Base-by-base conservation (phyloP, 2,797 vertebrate genomes). In the Enteromius afrohamiltoni region DNA sequence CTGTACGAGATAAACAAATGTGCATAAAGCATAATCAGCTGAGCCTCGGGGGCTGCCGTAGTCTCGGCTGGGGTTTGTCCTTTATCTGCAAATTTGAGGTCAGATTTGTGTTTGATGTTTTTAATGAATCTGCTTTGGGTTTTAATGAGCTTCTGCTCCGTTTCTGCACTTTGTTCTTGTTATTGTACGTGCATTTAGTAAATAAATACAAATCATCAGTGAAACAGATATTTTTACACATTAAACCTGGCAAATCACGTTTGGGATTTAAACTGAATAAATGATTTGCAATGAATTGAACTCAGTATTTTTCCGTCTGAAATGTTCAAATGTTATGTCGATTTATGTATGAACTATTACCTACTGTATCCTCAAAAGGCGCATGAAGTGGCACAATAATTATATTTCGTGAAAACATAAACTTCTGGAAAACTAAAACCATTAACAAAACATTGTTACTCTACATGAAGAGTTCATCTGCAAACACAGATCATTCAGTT, bases 51-150 rank as follows among this genome's bases (percentile, higher is more conserved):
- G 70, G 45, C 16, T 85, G 62, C 55, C 49, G 31, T 71, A 70
- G 47, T 67, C 34, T 14, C 23, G 1, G 11, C 71, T 85, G 79
- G 71, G 26, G 45, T 9, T 9, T 19, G 29, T 23, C 42, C 69
- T 81, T 82, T 71, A 47, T 40, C 26, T 53, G 55, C 53, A 77
- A 45, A 77, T 73, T 81, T 67, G 34, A 85, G 62, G 75, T 77
- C 42, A 62, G 74, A 26, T 75, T 51, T 49, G 47, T 76, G 75
- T 76, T 76, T 76, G 34, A 76, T 42, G 74, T 76, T 53, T 53
- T 17, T 64, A 78, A 71, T 84, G 55, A 40, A 5, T 80, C 37
- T 6, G 55, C 11, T 80, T 73, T 34, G 64, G 55, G 74, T 49
- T 82, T 74, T 75, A 29, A 69, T 62, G 26, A 73, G 64, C 45